Base-by-base conservation (phyloP, 2,797 vertebrate species). In the Knipowitschia caucasica region DNA sequence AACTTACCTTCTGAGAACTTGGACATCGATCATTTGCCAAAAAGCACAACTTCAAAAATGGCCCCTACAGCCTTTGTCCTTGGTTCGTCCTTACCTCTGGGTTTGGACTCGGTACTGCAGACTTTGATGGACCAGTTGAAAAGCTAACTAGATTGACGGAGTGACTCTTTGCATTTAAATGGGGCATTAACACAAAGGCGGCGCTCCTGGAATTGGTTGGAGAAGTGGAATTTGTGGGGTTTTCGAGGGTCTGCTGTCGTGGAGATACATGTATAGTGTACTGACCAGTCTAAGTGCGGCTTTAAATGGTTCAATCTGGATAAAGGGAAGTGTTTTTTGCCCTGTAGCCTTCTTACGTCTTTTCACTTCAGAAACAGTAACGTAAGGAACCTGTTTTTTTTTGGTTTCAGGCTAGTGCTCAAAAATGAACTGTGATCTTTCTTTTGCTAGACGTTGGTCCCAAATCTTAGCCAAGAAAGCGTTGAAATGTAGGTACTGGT, bases 131-230 rank as follows among this genome's bases (percentile, higher is more conserved):
- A 64, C 66, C 59, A 31, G 66, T 56, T 55, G 43, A 62, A 67
- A 68, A 76, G 61, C 57, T 56, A 79, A 73, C 75, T 44, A 67
- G 72, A 54, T 7, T 59, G 58, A 53, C 71, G 56, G 68, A 85
- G 78, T 74, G 75, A 71, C 77, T 85, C 78, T 86, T 85, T 87
- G 85, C 87, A 89, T 89, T 89, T 86, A 86, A 85, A 86, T 87
- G 74, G 77, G 67, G 69, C 82, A 86, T 89, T 89, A 86, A 72
- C 71, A 69, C 61, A 45, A 43, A 59, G 69, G 68, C 62, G 38
- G 72, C 66, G 69, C 51, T 73, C 63, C 67, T 53, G 56, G 50
- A 78, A 59, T 74, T 79, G 35, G 75, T 71, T 50, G 56, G 55
- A 61, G 54, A 75, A 30, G 45, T 17, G 15, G 17, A 31, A 20